Base-by-base conservation (phyloP, 2,797 vertebrate genomes). In the Scyliorhinus canicula region DNA sequence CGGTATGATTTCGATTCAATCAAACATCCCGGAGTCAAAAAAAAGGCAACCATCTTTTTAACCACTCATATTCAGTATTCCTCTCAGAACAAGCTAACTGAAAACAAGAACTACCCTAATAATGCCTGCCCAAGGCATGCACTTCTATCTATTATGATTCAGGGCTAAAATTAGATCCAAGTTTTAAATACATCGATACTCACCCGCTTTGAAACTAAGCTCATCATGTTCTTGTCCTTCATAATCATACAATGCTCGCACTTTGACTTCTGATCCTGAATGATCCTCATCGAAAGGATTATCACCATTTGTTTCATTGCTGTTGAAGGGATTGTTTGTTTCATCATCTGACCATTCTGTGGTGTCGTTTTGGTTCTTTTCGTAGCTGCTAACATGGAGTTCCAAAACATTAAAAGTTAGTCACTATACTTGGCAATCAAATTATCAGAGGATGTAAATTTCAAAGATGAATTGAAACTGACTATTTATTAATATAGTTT, bases 181-280 rank as follows among this genome's bases (percentile, higher is more conserved):
- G 67, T 94, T 94, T 94, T n/a, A 71, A 55, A 55, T 50, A 28
- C 8, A 21, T 52, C 47, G 55, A 71, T 69, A 96, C 97, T 96
- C 96, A 99, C 99, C 99, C 95, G 98, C 98, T 97, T 98, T 99
- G 96, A 99, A 99, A 96, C 98, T 99, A 93, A 99, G 98, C 96
- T 99, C 99, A 8, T 99, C 99, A 52, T 99, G 98, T 95, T 99
- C 99, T 96, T 99, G 99, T 5, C 99, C 98, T 57, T 99, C 99
- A 0, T 99, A 99, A 97, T 99, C 99, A 0, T 99, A 99, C 3
- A 99, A 97, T 0, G 99, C 99, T 90, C 97, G 98, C 65, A 99
- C 99, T 11, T 98, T 97, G 95, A 99, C 98, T 4, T 98, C 98
- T 6, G 98, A 8, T 11, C 96, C 97, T 0, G 98, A 96, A 0